Base-by-base conservation (phyloP, 2,113 vertebrate species). In the Ceratotherium simum region DNA sequence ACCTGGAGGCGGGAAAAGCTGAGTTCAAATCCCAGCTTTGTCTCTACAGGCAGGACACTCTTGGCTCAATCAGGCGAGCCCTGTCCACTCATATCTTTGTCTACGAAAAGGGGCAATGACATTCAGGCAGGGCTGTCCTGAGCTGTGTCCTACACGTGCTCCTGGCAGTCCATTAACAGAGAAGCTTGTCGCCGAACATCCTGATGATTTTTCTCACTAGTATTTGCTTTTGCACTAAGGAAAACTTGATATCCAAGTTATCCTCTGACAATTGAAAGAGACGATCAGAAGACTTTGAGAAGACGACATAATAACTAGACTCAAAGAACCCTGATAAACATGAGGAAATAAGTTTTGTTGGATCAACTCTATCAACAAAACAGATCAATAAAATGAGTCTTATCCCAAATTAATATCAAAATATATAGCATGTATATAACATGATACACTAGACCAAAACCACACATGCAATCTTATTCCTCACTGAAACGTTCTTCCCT, bases 31-130 rank as follows among this genome's bases (percentile, higher is more conserved):
- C 51, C 67, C 54, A 87, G 25, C 51, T 42, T 16, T 3, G 14
- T 62, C 39, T 48, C 29, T 6, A 18, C 31, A 48, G 39, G 21
- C 39, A 18, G 51, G 56, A 25, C 6, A 5, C 21, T 76, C 39
- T 4, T 16, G 39, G 70, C 2, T 4, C 13, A 5, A 10, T 33
- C 4, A 2, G n/a, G 29, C 4, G 23, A 13, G 27, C 3, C 42
- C 60, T 54, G 46, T 36, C 23, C 16, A n/a, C 46, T 54, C 21
- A 3, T 16, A 11, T 39, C 42, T 23, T 78, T 42, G 7, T 27
- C 11, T 27, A 36, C 13, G 2, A 36, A 27, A 36, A 36, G 23
- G 8, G 29, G 70, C 42, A 36, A 5, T 7, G 21, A n/a, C 23
- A 51, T 3, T 17, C 21, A 64, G 56, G 20, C 42, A 4, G 58